Base-by-base conservation (phyloP, 1,140 invertebrate species). In the Trichoplusia ni region DNA sequence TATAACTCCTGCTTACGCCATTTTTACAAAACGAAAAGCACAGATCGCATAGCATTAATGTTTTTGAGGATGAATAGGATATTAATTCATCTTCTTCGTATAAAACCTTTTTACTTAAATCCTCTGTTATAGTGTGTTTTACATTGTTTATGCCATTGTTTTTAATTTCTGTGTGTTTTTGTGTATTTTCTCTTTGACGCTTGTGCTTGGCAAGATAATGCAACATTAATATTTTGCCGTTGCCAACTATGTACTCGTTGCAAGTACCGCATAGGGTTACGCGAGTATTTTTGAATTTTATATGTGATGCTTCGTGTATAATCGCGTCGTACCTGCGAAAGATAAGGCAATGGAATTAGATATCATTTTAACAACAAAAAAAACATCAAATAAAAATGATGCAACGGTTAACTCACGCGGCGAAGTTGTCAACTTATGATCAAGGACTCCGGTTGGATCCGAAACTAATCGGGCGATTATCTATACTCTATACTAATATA, bases 321-420 rank as follows among this genome's bases (percentile, higher is more conserved):
- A 58, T 58, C 0, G 18, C 38, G n/a, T 31, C 37, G n/a, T 31
- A 58, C 25, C 54, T 58, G 54, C 2, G 42, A 58, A 56, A 16
- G 16, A 38, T 4, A 37, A 37, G 3, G 25, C 3, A 13, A 46
- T 1, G 7, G 5, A 27, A 27, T 7, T n/a, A n/a, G n/a, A n/a
- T n/a, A n/a, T n/a, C n/a, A n/a, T n/a, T n/a, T n/a, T n/a, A n/a
- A n/a, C n/a, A n/a, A n/a, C n/a, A n/a, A n/a, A n/a, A n/a, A n/a
- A n/a, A n/a, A n/a, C n/a, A n/a, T n/a, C n/a, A n/a, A n/a, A n/a
- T n/a, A n/a, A n/a, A n/a, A n/a, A n/a, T n/a, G n/a, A n/a, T n/a
- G n/a, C n/a, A n/a, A n/a, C n/a, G n/a, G n/a, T n/a, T n/a, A n/a
- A n/a, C n/a, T n/a, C n/a, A n/a, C n/a, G n/a, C n/a, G n/a, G n/a